Percentiles rank a stretch among this genome's conserved stretches.
Evolutionary conservation across 2,888 invertebrate species (phyloP).

Genomic region (Pristionchus entomophagus): DNA sequence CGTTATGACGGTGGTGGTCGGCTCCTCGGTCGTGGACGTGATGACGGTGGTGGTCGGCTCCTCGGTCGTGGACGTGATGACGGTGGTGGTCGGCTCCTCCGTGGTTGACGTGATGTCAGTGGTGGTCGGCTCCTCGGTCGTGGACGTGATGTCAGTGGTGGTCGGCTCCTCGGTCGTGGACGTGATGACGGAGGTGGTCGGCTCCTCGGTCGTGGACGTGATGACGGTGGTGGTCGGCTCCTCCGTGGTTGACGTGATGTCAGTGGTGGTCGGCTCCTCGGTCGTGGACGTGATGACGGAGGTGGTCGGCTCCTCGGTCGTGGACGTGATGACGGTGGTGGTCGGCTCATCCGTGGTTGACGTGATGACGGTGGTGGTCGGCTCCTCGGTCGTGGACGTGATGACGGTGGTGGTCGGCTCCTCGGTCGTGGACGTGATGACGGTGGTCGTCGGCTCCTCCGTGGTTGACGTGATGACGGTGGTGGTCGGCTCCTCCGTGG

Average conservation of each 20-base stretch:
- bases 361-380: no score
- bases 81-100: neutral
- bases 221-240: neutral
- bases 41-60: neutral
- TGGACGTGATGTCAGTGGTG: neutral
- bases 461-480: neutral
- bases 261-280: neutral
- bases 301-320: no score
- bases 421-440: neutral
- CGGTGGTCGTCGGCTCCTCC: neutral
- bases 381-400: neutral
- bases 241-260: neutral
- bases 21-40: neutral
- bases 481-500: neutral
- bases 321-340: no score
- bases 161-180: neutral
- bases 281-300: neutral
- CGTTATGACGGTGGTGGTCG: neutral
- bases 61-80: neutral
- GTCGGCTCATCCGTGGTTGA: neutral
- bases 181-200: neutral
- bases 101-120: neutral
- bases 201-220: neutral
- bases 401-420: neutral
- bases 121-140: neutral